Base-by-base conservation (phyloP, 1,140 invertebrate species). In the Oedothorax gibbosus region DNA sequence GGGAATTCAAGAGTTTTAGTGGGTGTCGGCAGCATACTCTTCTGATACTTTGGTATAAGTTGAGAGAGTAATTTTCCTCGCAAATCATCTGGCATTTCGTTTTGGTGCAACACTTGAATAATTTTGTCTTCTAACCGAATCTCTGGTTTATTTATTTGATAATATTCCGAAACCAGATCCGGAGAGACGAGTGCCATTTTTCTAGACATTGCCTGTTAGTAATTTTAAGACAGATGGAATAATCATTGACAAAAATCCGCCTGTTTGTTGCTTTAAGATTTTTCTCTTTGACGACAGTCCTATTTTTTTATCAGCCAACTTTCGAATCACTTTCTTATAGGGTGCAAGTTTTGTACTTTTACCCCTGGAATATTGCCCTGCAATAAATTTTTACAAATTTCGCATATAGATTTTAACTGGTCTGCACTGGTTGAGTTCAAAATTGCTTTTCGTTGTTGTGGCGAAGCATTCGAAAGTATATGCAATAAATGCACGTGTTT, bases 261-360 rank as follows among this genome's bases (percentile, higher is more conserved):
- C 57, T 60, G 57, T n/a, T 60, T 60, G 57, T 14, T 60, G 12
- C 9, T 12, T 20, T 7, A 60, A 60, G 12, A n/a, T 6, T 14
- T 60, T 60, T 12, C 57, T 12, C 57, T 60, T 60, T 60, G 12
- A n/a, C 5, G 57, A 12, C 12, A 60, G 12, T 14, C 12, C 12
- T 14, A 11, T 60, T 14, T 60, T 60, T 60, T n/a, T 60, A n/a
- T 60, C n/a, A 7, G 57, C 18, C 18, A 68, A 68, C 18, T 68
- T 18, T 10, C 35, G 65, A 68, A 68, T 68, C 11, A 35, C 35
- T 68, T 35, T 68, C 65, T 68, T 68, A 68, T 20, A 68, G 65
- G 6, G 18, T 35, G 35, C 65, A 68, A 68, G 7, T 35, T 18
- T 21, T n/a, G n/a, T 35, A 68, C 18, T 7, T 68, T 68, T 35